Evolutionary conservation across 1,140 invertebrate genomes (phyloP).

Genomic region (Ericerus pela): DNA sequence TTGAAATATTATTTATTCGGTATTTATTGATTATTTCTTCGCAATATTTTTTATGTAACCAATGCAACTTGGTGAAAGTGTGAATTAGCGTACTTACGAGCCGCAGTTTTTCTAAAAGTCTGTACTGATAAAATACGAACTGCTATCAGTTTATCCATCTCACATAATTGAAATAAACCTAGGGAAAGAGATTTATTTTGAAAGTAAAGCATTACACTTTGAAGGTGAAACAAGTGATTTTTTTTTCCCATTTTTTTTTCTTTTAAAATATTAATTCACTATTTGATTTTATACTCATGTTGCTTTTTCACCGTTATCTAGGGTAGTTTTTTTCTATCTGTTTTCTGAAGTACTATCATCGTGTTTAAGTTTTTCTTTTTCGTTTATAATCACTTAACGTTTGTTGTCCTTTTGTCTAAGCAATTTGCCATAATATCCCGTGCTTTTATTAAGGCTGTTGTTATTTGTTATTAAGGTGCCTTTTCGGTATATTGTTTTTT

Average conservation of each 20-base stretch:
- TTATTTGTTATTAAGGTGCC: slow-evolving; percentile 4
- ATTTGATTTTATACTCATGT: background rate
- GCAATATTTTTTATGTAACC: too few species aligned
- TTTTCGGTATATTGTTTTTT: slow-evolving; percentile 3
- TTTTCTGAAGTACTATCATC: too few species aligned
- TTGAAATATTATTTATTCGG: too few species aligned
- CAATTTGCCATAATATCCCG: slow-evolving; percentile 6
- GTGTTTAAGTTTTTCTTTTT: too few species aligned
- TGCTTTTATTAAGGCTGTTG: slow-evolving; percentile 6
- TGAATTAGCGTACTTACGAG: too few species aligned
- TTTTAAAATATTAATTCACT: background rate
- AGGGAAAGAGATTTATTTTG: too few species aligned
- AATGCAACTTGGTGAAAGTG: too few species aligned
- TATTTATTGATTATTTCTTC: too few species aligned
- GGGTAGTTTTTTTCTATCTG: background rate
- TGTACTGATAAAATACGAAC: too few species aligned
- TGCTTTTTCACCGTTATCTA: background rate
- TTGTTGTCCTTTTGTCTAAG: background rate
- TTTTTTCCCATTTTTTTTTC: background rate
- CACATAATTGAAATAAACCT: too few species aligned
- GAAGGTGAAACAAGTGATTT: background rate
- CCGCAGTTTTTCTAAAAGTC: too few species aligned
- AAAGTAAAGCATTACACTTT: background rate
- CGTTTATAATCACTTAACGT: slow-evolving; percentile 6
- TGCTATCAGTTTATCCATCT: too few species aligned